A percentile compares a stretch with the other conserved stretches of the same genome.
Conservation (phyloP, 2,888 invertebrate genomes). For the Ichneumoninae sp. region DNA sequence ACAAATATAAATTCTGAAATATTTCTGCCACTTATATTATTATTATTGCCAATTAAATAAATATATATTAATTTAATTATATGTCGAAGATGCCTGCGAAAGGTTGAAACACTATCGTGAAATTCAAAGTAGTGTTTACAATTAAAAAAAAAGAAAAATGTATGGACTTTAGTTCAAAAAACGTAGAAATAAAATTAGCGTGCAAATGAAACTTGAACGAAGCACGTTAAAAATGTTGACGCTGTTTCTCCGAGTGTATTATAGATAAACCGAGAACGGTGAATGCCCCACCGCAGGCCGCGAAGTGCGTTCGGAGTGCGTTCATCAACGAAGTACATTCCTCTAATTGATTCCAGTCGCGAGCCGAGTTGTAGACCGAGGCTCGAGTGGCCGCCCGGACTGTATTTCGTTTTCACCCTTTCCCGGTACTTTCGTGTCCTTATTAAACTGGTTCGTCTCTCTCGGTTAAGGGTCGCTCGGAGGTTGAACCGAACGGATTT, state of each 20-base stretch:
- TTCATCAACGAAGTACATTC: constrained; percentile 8
- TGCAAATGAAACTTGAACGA: not conserved
- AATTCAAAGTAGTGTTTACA: not conserved
- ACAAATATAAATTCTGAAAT: too few species aligned
- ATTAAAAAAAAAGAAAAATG: not conserved
- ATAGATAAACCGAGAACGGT: not conserved
- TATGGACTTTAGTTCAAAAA: not conserved
- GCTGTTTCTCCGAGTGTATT: not conserved
- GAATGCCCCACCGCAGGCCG: not conserved
- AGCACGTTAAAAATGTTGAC: not conserved
- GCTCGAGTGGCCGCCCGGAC: constrained; percentile 19
- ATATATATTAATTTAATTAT: too few species aligned
- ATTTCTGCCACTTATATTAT: too few species aligned
- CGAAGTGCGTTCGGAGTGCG: not conserved
- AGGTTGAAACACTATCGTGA: not conserved
- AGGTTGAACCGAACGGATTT: not conserved
- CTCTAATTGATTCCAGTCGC: constrained; percentile 1
- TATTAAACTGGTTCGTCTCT: constrained; percentile 41
- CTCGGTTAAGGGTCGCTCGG: constrained; percentile 1
- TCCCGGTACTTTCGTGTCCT: constrained; percentile 18
- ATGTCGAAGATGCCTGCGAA: not conserved
- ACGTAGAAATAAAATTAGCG: not conserved
- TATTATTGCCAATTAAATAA: too few species aligned
- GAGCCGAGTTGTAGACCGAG: constrained; percentile 5
- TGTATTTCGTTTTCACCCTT: constrained; percentile 38